phyloP scores from a whole-genome alignment of 2,113 vertebrate genomes.

The Ceratotherium simum region DNA sequence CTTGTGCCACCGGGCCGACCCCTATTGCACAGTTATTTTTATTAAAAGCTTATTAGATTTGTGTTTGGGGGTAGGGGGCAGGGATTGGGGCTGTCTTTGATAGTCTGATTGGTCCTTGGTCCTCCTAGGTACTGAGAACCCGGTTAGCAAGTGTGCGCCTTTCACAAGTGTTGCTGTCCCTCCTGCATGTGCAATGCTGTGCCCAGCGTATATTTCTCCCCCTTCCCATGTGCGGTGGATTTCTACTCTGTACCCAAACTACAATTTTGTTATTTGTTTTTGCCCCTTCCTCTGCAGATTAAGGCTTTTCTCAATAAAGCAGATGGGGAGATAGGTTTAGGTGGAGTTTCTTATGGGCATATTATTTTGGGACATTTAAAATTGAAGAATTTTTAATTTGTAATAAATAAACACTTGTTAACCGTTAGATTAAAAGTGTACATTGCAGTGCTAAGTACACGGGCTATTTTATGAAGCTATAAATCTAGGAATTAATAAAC shows the following conservation, averaged over 20 bases:
- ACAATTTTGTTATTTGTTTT: neutral
- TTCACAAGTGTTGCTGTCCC: neutral
- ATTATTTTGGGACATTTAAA: constrained; percentile 12
- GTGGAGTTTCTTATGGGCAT: neutral
- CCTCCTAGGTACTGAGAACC: neutral
- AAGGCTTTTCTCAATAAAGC: neutral
- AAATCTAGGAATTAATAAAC: constrained; percentile 54
- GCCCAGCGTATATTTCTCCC: neutral
- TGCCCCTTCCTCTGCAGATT: neutral
- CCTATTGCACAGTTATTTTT: neutral
- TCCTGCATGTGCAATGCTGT: accelerated
- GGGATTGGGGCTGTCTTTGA: neutral
- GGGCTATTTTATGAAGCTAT: neutral
- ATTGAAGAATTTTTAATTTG: neutral
- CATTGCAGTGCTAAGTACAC: neutral
- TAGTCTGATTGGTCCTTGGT: accelerated
- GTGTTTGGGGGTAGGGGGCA: accelerated
- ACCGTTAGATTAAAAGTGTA: constrained; percentile 6
- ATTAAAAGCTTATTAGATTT: neutral
- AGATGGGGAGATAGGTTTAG: neutral
- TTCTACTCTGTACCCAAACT: accelerated
- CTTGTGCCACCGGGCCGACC: no score
- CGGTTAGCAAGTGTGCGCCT: neutral
- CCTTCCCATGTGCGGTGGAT: neutral
- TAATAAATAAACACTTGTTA: neutral